Conservation (phyloP, 1,140 invertebrate species). For the Mycetomoellerius zeteki region DNA sequence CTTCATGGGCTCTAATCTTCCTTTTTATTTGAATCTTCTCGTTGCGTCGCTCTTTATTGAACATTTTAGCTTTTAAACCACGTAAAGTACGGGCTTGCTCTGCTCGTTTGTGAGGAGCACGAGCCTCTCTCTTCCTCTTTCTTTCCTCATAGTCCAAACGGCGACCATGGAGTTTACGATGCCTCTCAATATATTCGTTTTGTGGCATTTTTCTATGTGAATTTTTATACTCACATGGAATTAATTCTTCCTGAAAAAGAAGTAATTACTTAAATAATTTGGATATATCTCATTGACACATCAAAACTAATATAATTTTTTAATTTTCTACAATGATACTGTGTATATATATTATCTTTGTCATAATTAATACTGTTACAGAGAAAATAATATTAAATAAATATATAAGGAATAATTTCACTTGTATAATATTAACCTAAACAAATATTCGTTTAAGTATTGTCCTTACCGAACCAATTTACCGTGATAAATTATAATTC, state of each 20-base stretch:
- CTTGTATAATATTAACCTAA: too few species aligned
- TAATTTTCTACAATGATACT: too few species aligned
- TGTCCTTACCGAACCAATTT: neutral
- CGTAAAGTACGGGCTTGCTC: conserved; percentile 96
- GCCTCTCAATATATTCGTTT: conserved; percentile 99
- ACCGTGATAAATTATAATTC: too few species aligned
- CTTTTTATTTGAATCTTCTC: conserved; percentile 99
- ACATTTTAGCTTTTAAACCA: conserved; percentile 99
- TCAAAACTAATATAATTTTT: too few species aligned
- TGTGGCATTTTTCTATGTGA: conserved; percentile 94
- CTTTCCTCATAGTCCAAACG: conserved; percentile 99
- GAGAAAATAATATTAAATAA: too few species aligned
- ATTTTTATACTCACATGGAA: neutral
- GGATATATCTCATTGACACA: too few species aligned
- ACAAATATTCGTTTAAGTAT: neutral
- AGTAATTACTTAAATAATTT: neutral
- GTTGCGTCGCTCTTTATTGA: conserved; percentile 97
- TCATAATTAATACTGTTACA: too few species aligned
- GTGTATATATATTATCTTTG: too few species aligned
- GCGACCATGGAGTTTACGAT: conserved; percentile 97
- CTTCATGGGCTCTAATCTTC: conserved; percentile 97
- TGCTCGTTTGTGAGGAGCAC: conserved; percentile 96
- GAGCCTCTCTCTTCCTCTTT: conserved; percentile 97
- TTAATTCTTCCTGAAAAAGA: conserved; percentile 49
- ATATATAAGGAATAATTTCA: too few species aligned